Conservation (phyloP, 2,113 vertebrate species). For the Menidia beryllina region DNA sequence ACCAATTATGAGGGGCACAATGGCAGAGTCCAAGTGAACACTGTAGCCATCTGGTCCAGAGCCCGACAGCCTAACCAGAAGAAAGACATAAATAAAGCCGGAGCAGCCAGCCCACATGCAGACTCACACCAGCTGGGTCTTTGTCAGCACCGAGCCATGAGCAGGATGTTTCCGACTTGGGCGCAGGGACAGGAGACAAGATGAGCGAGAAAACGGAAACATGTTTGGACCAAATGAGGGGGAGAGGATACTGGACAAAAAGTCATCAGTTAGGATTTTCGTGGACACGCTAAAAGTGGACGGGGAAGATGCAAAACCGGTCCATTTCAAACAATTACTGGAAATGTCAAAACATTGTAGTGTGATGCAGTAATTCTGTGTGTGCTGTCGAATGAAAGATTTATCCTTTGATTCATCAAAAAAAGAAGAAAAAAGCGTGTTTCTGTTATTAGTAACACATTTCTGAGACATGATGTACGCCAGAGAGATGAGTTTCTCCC, state of each 20-base stretch:
- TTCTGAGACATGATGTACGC: background rate
- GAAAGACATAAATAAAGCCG: constrained; percentile 63
- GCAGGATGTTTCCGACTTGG: constrained; percentile 64
- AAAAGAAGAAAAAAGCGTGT: too few species aligned
- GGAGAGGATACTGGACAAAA: background rate
- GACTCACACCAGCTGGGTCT: constrained; percentile 72
- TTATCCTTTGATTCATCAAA: background rate
- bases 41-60: constrained; percentile 72
- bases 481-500: background rate
- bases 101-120: constrained; percentile 64
- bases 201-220: constrained; percentile 34
- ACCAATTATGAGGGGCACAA: constrained; percentile 70
- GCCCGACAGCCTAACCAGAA: constrained; percentile 45
- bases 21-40: constrained; percentile 64
- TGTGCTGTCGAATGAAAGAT: background rate
- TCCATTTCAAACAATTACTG: background rate
- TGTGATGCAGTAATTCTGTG: background rate
- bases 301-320: background rate
- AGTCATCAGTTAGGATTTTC: constrained; percentile 6
- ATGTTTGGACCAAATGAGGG: constrained; percentile 8
- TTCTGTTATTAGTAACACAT: background rate
- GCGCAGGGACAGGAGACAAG: constrained; percentile 42
- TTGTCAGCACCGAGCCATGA: constrained; percentile 59
- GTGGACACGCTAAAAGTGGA: constrained; percentile 2
- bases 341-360: background rate